Evolutionary conservation across 2,888 invertebrate genomes (phyloP).

Genomic region (Nephrotoma flavescens): DNA sequence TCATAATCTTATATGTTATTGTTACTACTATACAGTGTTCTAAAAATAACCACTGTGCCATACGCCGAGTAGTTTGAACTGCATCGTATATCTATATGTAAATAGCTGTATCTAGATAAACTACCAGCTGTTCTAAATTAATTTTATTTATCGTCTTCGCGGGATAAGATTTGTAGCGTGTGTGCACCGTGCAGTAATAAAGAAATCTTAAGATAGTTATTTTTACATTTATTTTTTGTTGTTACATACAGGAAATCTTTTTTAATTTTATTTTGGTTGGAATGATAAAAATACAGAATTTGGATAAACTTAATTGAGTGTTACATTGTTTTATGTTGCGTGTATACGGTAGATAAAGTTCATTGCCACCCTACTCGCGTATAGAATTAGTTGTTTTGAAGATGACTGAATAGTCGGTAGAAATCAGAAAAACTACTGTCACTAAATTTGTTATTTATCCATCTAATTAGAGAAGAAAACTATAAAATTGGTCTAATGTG

Average conservation of each 20-base stretch:
- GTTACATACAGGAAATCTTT: not conserved
- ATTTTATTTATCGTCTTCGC: not conserved
- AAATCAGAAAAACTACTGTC: no score
- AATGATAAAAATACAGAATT: not conserved
- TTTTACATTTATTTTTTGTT: not conserved
- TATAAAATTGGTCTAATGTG: no score
- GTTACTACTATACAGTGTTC: not conserved
- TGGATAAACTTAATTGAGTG: not conserved
- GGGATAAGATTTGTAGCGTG: not conserved
- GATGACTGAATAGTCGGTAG: no score
- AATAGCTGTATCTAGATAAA: not conserved
- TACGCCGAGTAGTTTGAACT: not conserved
- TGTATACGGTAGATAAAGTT: not conserved
- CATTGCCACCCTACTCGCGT: not conserved
- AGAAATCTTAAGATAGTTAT: not conserved
- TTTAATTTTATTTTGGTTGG: not conserved
- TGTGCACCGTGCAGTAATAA: not conserved
- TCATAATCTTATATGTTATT: not conserved
- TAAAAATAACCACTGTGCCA: not conserved
- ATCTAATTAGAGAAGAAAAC: no score
- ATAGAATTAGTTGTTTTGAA: no score
- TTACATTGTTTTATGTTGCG: not conserved
- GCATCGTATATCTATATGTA: not conserved
- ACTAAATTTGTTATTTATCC: no score
- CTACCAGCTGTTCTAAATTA: not conserved